Base-by-base conservation (phyloP, 2,113 vertebrate genomes). In the Bambusicola thoracicus region DNA sequence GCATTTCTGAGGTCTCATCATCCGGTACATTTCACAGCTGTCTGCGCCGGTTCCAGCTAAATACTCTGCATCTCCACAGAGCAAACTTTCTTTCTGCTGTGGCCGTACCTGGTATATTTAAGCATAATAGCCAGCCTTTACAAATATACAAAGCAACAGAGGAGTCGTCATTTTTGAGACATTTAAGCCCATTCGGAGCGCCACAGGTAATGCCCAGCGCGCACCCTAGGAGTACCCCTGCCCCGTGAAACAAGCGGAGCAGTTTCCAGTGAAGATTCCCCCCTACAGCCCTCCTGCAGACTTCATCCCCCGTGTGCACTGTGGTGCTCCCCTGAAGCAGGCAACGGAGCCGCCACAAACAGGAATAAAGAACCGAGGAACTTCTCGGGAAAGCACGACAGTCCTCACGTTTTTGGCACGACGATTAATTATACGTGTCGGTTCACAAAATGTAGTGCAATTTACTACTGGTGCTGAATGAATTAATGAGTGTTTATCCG, bases 371-470 rank as follows among this genome's bases (percentile, higher is more conserved):
- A 79, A 56, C 40, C 49, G 43, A 92, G 89, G 18, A 89, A 94
- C 78, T 92, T 87, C 82, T 55, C 70, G 14, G 82, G 53, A 70
- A 89, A 75, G 76, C 62, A 86, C 0, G 2, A 91, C 95, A 96
- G 76, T n/a, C 49, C 27, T 92, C 79, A 32, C 51, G 13, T 68
- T 90, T 95, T 63, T 30, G 40, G 56, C 59, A 92, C 1, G 2
- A 77, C 53, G 79, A 94, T 93, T 93, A 93, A 95, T 85, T 85
- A 89, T 89, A 95, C 81, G 74, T 72, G 78, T 65, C 83, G 96
- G 93, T 92, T 97, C 93, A 96, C 92, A 82, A 90, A 92, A 94
- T 74, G 93, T 85, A 95, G 65, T 91, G 83, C 80, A 94, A 94
- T 93, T 63, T 96, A 87, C 78, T 87, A 92, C 84, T 41, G 91